A percentile compares a stretch with the other conserved stretches of the same genome.
Conservation (phyloP, 92 coral and sea anemone species). For the Epizoanthus ramosus region DNA sequence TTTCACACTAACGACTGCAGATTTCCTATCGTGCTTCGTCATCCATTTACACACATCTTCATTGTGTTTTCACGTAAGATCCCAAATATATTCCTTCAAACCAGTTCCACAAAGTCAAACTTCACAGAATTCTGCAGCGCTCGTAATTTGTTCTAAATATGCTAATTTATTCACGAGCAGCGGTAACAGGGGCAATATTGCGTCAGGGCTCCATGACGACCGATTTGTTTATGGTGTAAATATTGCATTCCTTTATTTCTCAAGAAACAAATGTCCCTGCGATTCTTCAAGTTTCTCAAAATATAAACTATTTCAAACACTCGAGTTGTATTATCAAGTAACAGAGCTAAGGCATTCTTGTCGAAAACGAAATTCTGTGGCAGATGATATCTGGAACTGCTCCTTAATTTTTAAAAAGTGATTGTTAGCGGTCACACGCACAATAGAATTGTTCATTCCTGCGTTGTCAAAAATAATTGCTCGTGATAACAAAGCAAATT, state of each 20-base stretch:
- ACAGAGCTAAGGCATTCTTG: not conserved
- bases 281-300: not conserved
- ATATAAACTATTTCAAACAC: not conserved
- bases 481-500: conserved; percentile 47
- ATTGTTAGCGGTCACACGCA: not conserved
- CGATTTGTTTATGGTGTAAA: conserved; percentile 63
- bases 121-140: conserved; percentile 25
- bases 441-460: conserved; percentile 45
- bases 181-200: conserved; percentile 53
- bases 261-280: conserved; percentile 10
- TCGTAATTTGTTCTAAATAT: conserved; percentile 31
- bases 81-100: not conserved
- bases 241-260: conserved; percentile 46
- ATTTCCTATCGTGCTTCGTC: not conserved
- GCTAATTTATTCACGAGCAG: conserved; percentile 46
- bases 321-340: not conserved
- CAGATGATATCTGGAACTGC: not conserved
- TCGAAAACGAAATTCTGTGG: not conserved
- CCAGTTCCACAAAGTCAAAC: conserved; percentile 9
- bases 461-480: conserved; percentile 40
- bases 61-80: not conserved
- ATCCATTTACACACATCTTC: not conserved
- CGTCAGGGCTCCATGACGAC: conserved; percentile 84
- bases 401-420: not conserved
- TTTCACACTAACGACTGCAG: not conserved